Percentiles rank a stretch among this genome's conserved stretches.
Conservation (phyloP, 2,888 invertebrate genomes). For the Caenorhabditis angaria region DNA sequence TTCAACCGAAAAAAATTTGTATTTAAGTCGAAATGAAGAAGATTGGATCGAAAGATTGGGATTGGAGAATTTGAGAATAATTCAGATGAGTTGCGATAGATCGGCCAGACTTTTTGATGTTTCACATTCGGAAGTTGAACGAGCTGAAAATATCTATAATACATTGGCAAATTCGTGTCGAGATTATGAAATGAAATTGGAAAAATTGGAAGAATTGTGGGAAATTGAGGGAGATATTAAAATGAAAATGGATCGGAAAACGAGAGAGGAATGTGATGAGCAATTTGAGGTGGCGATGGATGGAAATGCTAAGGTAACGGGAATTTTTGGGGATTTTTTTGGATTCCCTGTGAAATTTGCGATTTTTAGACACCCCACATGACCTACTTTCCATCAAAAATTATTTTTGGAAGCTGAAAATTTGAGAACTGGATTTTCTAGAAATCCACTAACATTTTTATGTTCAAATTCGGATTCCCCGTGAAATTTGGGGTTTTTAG, state of each 20-base stretch:
- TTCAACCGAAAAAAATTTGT: slow-evolving; percentile 14
- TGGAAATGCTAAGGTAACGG: slow-evolving; percentile 1
- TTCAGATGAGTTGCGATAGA: slow-evolving; percentile 39
- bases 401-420: no score
- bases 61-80: slow-evolving; percentile 39
- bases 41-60: slow-evolving; percentile 36
- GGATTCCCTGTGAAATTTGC: neutral
- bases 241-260: slow-evolving; percentile 11
- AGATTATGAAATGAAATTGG: slow-evolving; percentile 28
- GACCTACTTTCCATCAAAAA: no score
- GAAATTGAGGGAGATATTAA: slow-evolving; percentile 7
- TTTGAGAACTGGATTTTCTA: no score
- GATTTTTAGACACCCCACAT: no score
- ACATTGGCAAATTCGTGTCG: slow-evolving; percentile 18
- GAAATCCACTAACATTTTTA: no score
- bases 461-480: no score
- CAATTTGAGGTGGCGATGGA: slow-evolving; percentile 4
- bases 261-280: slow-evolving; percentile 17
- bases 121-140: slow-evolving; percentile 27
- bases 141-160: slow-evolving; percentile 40
- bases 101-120: slow-evolving; percentile 37
- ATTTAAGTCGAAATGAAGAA: slow-evolving; percentile 16
- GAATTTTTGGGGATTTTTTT: neutral
- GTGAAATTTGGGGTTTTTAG: no score
- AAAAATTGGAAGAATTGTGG: slow-evolving; percentile 15